These are phyloP conservation scores for Mormyrus hasselquistii DNA, from an alignment of 2,797 vertebrate species.

Conservation along the genomic window DNA sequence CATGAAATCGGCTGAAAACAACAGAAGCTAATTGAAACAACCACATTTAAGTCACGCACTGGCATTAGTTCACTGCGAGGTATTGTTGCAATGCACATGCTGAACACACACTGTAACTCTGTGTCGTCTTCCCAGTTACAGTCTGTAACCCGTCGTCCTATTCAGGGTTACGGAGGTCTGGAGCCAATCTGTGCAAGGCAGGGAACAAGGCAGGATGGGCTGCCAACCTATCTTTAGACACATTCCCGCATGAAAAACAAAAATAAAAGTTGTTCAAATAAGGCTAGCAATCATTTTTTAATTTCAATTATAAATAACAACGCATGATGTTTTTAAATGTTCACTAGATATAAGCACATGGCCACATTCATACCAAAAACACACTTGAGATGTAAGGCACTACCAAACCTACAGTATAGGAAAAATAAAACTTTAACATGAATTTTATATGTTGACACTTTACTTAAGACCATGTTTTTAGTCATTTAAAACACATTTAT, in stretches of 20 bases:
- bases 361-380: neutral
- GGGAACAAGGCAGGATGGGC: neutral
- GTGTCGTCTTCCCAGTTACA: too few species aligned
- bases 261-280: neutral
- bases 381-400: neutral
- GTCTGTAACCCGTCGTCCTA: neutral
- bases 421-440: neutral
- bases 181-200: neutral
- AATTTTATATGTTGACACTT: neutral
- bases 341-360: neutral
- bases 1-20: too few species aligned
- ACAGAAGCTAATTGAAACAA: neutral
- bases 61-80: too few species aligned
- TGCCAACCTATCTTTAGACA: neutral
- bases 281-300: neutral
- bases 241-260: neutral
- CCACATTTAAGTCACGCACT: neutral
- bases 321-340: neutral
- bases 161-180: neutral
- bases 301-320: neutral
- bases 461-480: neutral
- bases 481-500: neutral
- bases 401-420: neutral
- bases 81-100: too few species aligned
- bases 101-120: too few species aligned